Percentiles rank a stretch among this genome's conserved stretches.
Conservation (phyloP, 53 echinoderm and acorn worm species). For the Holothuria leucospilota region DNA sequence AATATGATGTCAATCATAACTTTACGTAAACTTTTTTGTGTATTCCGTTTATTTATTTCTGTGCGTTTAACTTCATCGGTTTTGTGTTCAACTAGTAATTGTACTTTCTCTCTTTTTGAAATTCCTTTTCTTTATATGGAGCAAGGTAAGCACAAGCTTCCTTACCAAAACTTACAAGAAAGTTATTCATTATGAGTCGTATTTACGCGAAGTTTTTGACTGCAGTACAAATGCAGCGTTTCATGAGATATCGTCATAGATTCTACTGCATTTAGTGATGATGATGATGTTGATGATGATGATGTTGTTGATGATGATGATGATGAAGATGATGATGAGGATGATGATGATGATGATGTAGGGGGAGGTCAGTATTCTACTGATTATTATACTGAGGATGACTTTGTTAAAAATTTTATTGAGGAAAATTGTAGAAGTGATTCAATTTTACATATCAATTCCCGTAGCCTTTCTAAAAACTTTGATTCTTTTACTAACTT, state of each 20-base stretch:
- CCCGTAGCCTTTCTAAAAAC: not conserved
- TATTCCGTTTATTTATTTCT: not conserved
- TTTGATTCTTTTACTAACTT: not conserved
- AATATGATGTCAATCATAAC: too few species aligned
- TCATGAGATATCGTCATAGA: not conserved
- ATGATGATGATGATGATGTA: constrained; percentile 10
- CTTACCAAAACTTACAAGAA: not conserved
- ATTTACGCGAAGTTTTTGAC: not conserved
- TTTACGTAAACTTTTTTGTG: not conserved
- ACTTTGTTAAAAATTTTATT: not conserved
- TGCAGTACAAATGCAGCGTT: not conserved
- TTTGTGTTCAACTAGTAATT: not conserved
- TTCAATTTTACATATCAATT: constrained; percentile 13
- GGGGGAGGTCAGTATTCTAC: not conserved
- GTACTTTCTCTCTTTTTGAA: not conserved
- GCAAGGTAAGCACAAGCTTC: not conserved
- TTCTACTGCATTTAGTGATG: constrained; percentile 19
- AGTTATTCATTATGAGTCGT: not conserved
- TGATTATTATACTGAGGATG: not conserved
- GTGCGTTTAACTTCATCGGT: not conserved
- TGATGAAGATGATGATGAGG: too few species aligned
- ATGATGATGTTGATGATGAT: too few species aligned
- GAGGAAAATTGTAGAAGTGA: not conserved
- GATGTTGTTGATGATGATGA: too few species aligned
- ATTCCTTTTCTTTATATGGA: not conserved